A percentile compares a stretch with the other conserved stretches of the same genome.
Conservation (phyloP, 2,888 invertebrate genomes). For the Sphecodes monilicornis region DNA sequence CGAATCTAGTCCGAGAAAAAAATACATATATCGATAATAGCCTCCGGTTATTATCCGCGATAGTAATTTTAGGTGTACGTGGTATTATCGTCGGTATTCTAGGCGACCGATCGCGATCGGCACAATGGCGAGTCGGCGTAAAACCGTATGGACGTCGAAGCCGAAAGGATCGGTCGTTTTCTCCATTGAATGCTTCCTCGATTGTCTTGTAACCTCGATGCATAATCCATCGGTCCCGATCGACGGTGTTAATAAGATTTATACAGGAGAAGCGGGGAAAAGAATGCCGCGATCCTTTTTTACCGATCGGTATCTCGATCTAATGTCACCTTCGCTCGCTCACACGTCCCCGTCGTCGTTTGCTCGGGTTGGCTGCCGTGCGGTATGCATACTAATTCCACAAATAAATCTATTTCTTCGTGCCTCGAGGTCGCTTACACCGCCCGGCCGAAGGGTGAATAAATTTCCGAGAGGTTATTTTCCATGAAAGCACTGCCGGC, state of each 20-base stretch:
- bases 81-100: not conserved
- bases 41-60: not conserved
- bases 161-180: constrained; percentile 19
- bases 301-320: constrained; percentile 63
- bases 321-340: constrained; percentile 65
- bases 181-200: constrained; percentile 44
- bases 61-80: not conserved
- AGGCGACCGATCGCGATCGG: not conserved
- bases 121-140: constrained; percentile 11
- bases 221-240: constrained; percentile 41
- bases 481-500: constrained; percentile 5
- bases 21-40: not conserved
- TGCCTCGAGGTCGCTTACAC: constrained; percentile 36
- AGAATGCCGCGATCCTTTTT: constrained; percentile 60
- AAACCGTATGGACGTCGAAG: constrained; percentile 29
- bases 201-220: constrained; percentile 59
- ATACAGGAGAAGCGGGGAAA: constrained; percentile 48
- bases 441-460: constrained; percentile 55
- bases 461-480: constrained; percentile 51
- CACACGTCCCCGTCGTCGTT: constrained; percentile 64
- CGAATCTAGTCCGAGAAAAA: not conserved
- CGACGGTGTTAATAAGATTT: constrained; percentile 61
- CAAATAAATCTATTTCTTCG: constrained; percentile 61
- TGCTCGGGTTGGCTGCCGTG: constrained; percentile 38
- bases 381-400: constrained; percentile 70